Conservation (phyloP, 2,888 invertebrate genomes). For the Lithophane leautieri region DNA sequence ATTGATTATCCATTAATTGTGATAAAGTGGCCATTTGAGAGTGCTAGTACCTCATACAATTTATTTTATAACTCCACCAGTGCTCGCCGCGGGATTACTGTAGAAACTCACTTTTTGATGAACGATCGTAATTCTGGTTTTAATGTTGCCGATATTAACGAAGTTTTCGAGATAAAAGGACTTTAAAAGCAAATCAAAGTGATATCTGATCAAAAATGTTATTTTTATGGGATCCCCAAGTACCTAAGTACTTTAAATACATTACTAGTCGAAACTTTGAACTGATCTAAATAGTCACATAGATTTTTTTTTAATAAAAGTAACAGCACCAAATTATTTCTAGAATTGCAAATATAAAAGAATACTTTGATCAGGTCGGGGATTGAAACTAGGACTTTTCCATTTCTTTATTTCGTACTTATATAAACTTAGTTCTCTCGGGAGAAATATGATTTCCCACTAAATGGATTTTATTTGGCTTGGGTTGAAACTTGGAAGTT, state of each 20-base stretch:
- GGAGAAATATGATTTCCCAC: constrained; percentile 49
- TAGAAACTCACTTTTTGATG: constrained; percentile 53
- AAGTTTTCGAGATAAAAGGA: constrained; percentile 44
- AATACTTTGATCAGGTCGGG: constrained; percentile 16
- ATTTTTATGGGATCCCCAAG: not conserved
- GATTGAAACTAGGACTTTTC: constrained; percentile 28
- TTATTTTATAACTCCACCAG: constrained; percentile 41
- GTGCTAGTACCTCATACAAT: constrained; percentile 37
- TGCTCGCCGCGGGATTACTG: constrained; percentile 1
- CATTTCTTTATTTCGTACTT: constrained; percentile 41
- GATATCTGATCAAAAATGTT: constrained; percentile 4
- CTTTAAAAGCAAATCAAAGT: constrained; percentile 31
- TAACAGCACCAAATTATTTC: constrained; percentile 5
- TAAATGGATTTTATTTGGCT: constrained; percentile 50
- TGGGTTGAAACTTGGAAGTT: constrained; percentile 46
- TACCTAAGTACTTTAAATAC: not conserved
- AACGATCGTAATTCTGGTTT: constrained; percentile 42
- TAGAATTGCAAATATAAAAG: constrained; percentile 19
- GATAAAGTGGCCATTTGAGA: constrained; percentile 50
- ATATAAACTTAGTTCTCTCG: constrained; percentile 38
- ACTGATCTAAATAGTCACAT: not conserved
- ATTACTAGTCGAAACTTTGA: not conserved
- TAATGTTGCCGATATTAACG: constrained; percentile 39
- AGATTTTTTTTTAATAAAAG: constrained; percentile 5
- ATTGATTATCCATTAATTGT: constrained; percentile 59